A percentile compares a stretch with the other conserved stretches of the same genome.
Conservation (phyloP, 2,797 vertebrate genomes). For the Liasis olivaceus region DNA sequence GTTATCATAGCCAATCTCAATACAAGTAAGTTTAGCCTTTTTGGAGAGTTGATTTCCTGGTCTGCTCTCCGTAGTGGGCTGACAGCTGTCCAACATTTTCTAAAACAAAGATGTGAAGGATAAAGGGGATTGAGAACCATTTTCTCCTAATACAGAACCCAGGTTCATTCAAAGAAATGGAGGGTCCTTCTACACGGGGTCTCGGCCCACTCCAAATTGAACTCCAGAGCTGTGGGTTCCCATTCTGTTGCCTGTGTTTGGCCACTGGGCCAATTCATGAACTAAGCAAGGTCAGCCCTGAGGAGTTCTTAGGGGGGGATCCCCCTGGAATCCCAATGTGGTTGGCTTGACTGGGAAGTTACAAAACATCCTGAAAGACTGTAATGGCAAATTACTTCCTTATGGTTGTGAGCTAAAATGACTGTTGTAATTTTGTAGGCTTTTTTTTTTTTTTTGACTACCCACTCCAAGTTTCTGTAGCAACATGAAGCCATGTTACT, state of each 20-base stretch:
- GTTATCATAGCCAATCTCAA: no score
- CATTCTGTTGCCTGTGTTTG: background rate
- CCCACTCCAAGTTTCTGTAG: no score
- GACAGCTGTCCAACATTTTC: background rate
- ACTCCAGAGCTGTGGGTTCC: background rate
- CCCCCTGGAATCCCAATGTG: background rate
- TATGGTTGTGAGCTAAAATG: background rate
- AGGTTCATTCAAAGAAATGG: background rate
- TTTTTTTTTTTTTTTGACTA: no score
- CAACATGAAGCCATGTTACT: no score
- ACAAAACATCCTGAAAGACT: background rate
- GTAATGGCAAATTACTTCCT: background rate
- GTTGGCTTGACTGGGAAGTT: background rate
- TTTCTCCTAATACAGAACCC: background rate
- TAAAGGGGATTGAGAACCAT: background rate
- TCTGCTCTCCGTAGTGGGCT: background rate
- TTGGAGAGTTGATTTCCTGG: background rate
- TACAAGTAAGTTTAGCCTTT: no score
- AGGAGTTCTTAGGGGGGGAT: background rate
- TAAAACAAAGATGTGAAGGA: background rate
- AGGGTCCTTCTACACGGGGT: background rate
- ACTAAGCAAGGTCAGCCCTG: background rate
- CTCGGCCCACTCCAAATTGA: background rate
- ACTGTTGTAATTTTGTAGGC: no score
- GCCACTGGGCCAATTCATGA: background rate